Evolutionary conservation across 2,797 vertebrate genomes (phyloP), one percentile per base, ranked within the genome.

Genomic region (Florisuga fusca): DNA sequence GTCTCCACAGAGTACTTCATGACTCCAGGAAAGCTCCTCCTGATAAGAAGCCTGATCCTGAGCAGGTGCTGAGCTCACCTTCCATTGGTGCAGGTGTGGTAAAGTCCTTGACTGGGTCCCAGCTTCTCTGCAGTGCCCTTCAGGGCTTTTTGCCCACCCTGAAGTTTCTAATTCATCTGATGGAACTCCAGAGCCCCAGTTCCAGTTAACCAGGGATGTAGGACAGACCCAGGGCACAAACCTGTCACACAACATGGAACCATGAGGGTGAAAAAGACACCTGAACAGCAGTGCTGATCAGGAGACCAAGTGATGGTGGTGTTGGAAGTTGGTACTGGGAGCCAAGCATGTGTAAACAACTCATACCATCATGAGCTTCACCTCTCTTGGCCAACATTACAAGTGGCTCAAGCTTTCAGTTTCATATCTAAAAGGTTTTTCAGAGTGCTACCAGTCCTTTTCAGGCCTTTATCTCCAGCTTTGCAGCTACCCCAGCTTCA

Each of bases 191-290:
- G 29, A 91, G 55, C 55, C 62, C 15, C 10, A 46, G 23, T 74
- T 83, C 51, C 3, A 2, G 34, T 78, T 55, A 57, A 69, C 19
- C 36, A 29, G 31, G 26, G n/a, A 31, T 26, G 19, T 6, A 36
- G 67, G 46, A 55, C 51, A 59, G 34, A 33, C 21, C 7, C 1
- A 1, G 36, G 36, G 19, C 0, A 0, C 9, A 22, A 89, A 64
- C 19, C 23, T 51, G 29, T 55, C 46, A 64, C 36, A 71, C 41
- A 51, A 74, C 33, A 22, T 17, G 31, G 61, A 83, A 86, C 16
- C 9, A 2, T 27, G 48, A 87, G 50, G 13, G 36, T 36, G 41
- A 41, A 74, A 69, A 71, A 41, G 10, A 57, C 59, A 55, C 6
- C n/a, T 9, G 21, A 34, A 61, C 36, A 61, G 83, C 53, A 71